Evolutionary conservation across 2,797 vertebrate genomes (phyloP).

Genomic region (Manis crassicaudata): DNA sequence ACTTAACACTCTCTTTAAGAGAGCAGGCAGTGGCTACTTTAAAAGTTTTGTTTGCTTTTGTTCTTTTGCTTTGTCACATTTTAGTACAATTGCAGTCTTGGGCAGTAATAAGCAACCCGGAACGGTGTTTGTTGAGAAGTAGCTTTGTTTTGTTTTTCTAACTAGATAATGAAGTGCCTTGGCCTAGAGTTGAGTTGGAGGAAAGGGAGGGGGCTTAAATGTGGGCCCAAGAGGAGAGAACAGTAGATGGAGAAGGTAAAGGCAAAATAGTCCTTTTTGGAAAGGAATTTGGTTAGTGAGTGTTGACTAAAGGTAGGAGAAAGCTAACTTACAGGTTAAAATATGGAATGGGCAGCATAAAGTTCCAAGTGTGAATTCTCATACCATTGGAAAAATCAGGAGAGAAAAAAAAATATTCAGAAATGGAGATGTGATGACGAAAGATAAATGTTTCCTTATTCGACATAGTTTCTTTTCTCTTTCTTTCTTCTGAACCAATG

Average conservation of each 20-base stretch:
- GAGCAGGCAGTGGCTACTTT: background rate
- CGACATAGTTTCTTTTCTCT: conserved; percentile 2
- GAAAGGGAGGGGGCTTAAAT: background rate
- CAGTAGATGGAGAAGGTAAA: background rate
- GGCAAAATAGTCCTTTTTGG: conserved; percentile 36
- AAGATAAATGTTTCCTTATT: conserved; percentile 75
- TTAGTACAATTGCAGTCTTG: background rate
- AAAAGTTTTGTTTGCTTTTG: background rate
- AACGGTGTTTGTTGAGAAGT: background rate
- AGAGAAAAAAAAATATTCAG: conserved; percentile 74
- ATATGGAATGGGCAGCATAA: conserved; percentile 16
- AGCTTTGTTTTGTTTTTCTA: conserved; percentile 53
- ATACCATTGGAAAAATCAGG: conserved; percentile 60
- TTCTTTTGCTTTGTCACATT: background rate
- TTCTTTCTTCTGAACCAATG: conserved; percentile 38
- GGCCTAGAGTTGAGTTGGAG: background rate
- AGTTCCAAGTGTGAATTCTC: conserved; percentile 64
- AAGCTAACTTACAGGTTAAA: conserved; percentile 61
- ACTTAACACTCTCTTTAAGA: background rate
- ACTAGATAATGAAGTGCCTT: conserved; percentile 7
- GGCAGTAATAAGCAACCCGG: background rate
- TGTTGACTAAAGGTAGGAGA: conserved; percentile 57
- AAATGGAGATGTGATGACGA: conserved; percentile 74
- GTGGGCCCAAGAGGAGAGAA: background rate
- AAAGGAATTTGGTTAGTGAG: conserved; percentile 61